phyloP scores from a whole-genome alignment of 1,140 invertebrate genomes.

The Nautilus pompilius region DNA sequence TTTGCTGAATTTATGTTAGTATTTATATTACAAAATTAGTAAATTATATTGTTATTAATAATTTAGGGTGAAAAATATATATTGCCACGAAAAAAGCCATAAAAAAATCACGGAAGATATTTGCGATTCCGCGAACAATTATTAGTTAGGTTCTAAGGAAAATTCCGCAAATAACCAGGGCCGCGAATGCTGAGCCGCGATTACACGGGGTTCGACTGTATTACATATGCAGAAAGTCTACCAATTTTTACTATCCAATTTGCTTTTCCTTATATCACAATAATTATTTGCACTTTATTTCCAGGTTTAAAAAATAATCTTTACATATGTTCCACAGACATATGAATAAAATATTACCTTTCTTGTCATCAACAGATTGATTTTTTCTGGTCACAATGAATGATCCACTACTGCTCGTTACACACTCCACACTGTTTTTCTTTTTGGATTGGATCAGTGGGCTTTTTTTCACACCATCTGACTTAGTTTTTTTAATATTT shows the following conservation, averaged over 20 bases:
- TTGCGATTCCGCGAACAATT: too few relatives aligned
- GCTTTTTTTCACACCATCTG: constrained; percentile 2
- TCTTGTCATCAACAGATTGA: not conserved
- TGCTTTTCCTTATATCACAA: not conserved
- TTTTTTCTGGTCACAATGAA: not conserved
- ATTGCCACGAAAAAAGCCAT: too few relatives aligned
- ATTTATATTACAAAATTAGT: too few relatives aligned
- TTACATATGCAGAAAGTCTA: not conserved
- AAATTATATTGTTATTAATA: too few relatives aligned
- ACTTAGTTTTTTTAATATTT: constrained; percentile 5
- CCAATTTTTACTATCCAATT: not conserved
- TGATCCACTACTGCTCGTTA: not conserved
- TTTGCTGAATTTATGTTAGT: too few relatives aligned
- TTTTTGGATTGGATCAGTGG: too few relatives aligned
- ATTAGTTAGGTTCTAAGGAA: too few relatives aligned
- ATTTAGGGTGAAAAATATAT: too few relatives aligned
- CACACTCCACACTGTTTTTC: too few relatives aligned
- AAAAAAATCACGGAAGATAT: too few relatives aligned
- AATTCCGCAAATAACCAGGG: not conserved
- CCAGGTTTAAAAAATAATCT: not conserved
- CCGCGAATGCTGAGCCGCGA: not conserved
- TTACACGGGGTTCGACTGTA: not conserved
- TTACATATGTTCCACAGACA: constrained; percentile 1
- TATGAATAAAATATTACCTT: not conserved
- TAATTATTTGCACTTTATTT: constrained; percentile 2